A percentile compares a stretch with the other conserved stretches of the same genome.
phyloP scores from a whole-genome alignment of 2,113 vertebrate species.

The Toxotes chatareus region DNA sequence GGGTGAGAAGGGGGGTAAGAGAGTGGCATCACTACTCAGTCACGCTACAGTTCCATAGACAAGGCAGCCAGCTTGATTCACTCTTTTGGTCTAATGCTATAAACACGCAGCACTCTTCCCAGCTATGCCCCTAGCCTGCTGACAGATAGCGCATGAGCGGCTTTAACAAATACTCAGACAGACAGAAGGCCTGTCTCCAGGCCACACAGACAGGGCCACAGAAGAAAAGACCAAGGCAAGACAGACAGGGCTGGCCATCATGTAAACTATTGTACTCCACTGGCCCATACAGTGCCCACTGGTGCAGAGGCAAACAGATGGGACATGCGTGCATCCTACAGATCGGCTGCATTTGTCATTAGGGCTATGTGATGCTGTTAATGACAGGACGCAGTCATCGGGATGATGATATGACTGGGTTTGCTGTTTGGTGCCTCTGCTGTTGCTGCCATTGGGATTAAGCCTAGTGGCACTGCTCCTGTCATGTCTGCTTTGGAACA shows the following conservation, averaged over 20 bases:
- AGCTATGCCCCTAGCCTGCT: slow-evolving; percentile 68
- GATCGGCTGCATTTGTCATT: slow-evolving; percentile 50
- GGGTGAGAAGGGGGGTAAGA: slow-evolving; percentile 33
- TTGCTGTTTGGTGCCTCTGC: slow-evolving; percentile 55
- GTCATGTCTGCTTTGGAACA: slow-evolving; percentile 72
- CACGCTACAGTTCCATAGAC: slow-evolving; percentile 71
- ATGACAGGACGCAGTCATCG: slow-evolving; percentile 65
- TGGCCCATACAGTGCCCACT: slow-evolving; percentile 54
- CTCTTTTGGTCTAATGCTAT: slow-evolving; percentile 72
- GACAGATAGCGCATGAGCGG: slow-evolving; percentile 73
- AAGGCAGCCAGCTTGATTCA: slow-evolving; percentile 77
- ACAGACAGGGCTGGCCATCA: slow-evolving; percentile 41
- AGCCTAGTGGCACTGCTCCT: slow-evolving; percentile 67
- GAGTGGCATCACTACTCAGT: slow-evolving; percentile 67
- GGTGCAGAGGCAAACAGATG: slow-evolving; percentile 52
- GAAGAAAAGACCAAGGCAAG: slow-evolving; percentile 43
- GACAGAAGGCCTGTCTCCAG: slow-evolving; percentile 74
- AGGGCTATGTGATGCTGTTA: slow-evolving; percentile 45
- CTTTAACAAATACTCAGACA: slow-evolving; percentile 75
- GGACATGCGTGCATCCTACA: slow-evolving; percentile 31
- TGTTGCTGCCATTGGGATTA: slow-evolving; percentile 57
- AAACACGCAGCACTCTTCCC: slow-evolving; percentile 65
- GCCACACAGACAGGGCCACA: slow-evolving; percentile 51
- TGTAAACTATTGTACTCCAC: slow-evolving; percentile 47
- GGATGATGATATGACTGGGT: slow-evolving; percentile 59